Base-by-base conservation (phyloP, 2,797 vertebrate genomes). In the Chlorospingus semifuscus region DNA sequence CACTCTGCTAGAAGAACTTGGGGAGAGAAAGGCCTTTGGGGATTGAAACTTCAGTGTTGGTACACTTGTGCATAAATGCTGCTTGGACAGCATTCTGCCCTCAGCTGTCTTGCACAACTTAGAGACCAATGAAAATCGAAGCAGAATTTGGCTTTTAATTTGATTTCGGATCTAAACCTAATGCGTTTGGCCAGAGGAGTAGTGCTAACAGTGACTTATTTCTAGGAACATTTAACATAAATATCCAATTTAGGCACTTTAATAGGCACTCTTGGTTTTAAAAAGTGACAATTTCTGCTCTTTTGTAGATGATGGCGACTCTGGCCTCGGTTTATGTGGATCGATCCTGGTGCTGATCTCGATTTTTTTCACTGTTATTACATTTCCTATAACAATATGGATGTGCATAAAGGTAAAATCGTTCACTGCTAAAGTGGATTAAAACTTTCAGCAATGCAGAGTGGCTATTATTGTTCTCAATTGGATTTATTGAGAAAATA, bases 361-460 rank as follows among this genome's bases (percentile, higher is more conserved):
- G 0, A 19, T 99, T 53, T 0, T 99, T 8, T 94, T 99, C 77
- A 98, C 98, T 13, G 0, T 99, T 50, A 1, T 97, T 59, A 99
- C 99, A 4, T 98, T 99, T 87, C 99, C 99, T 7, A 0, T 99
- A 63, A 99, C 99, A 15, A 68, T 99, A 95, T 99, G 99, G 99
- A 98, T 99, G 98, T 99, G 99, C 97, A 99, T 99, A 89, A 99
- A 99, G 99, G 99, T 99, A 98, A 97, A 66, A 55, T 50, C 7
- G 0, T 41, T 84, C 60, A 30, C 61, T 59, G n/a, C 65, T 41
- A 63, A 50, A 0, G 12, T 72, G 37, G 3, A 37, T 87, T 56
- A 39, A 86, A 86, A 69, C 46, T 81, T 82, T 3, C 37, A 75
- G 14, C 34, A n/a, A 16, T 46, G 53, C 30, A 61, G 56, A 32